Conservation (phyloP, 2,797 vertebrate species). For the Ataeniobius toweri region DNA sequence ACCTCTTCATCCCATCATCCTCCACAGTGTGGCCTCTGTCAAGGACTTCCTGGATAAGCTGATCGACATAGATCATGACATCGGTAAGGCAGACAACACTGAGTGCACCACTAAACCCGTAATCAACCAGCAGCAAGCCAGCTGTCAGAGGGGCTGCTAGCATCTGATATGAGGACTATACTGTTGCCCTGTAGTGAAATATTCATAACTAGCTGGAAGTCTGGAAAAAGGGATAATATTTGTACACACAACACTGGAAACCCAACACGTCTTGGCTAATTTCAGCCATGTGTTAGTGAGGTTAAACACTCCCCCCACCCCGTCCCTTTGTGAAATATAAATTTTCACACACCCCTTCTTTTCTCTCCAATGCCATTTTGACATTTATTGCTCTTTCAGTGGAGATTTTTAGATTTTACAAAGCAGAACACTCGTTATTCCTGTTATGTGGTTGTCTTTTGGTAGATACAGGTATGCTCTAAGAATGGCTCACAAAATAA, state of each 20-base stretch:
- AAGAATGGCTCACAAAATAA: conserved; percentile 18
- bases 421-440: conserved; percentile 32
- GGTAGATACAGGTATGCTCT: conserved; percentile 9
- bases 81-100: conserved; percentile 77
- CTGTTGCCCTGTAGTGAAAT: conserved; percentile 64
- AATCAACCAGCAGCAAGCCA: conserved; percentile 10
- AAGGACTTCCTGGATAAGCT: conserved; percentile 88
- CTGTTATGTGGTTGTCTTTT: conserved; percentile 39
- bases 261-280: conserved; percentile 42
- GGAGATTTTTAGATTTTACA: conserved; percentile 46
- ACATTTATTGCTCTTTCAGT: conserved; percentile 70
- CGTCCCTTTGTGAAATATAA: conserved; percentile 51
- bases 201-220: conserved; percentile 68
- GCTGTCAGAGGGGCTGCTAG: conserved; percentile 18
- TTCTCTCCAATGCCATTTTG: conserved; percentile 65
- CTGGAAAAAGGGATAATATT: conserved; percentile 42
- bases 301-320: conserved; percentile 45
- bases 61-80: conserved; percentile 82
- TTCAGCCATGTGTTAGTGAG: conserved; percentile 48
- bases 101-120: conserved; percentile 14
- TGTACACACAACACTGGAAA: conserved; percentile 47
- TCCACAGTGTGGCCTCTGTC: conserved; percentile 83
- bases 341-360: conserved; percentile 54
- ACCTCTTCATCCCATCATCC: conserved; percentile 87
- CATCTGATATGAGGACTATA: conserved; percentile 31